Base-by-base conservation (phyloP, 2,797 vertebrate genomes). In the Melanotaenia parkinsoni region DNA sequence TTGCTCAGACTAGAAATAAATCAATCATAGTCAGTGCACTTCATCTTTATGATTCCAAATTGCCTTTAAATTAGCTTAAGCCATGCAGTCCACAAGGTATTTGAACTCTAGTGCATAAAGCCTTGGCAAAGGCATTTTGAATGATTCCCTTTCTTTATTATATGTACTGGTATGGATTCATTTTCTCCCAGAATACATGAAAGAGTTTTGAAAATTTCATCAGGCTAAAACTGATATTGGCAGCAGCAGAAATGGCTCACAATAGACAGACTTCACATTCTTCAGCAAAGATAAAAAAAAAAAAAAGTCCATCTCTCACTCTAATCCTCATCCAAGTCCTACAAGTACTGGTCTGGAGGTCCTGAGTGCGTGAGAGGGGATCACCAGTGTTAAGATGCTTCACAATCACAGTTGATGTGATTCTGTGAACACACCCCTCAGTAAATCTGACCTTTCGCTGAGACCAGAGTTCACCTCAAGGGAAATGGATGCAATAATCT, bases 1-100 rank as follows among this genome's bases (percentile, higher is more conserved):
- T 82, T 79, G 60, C 76, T 81, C 76, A 67, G 79, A 77, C 67
- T 72, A 56, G 43, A 79, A 80, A 79, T 86, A 84, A 85, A 89
- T 83, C 88, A 83, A 83, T 87, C 67, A 63, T 75, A 80, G 65
- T 90, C 83, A 89, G 88, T 92, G 90, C 87, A 89, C 84, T 91
- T 90, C 57, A 76, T 77, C 78, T 83, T 81, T 83, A 84, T 84
- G 74, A 72, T 84, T 88, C 58, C 79, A 86, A 89, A 80, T 81
- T 65, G 40, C 62, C 80, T 56, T 81, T 82, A 57, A 67, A 74
- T 83, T 79, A 81, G 74, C 62, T 60, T 37, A 74, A 85, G 76
- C 85, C 89, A 84, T 82, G 77, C 80, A 86, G 84, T 82, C 77
- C 75, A 68, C 73, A 28, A 54, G 77, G 37, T 85, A 57, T 74